Evolutionary conservation across 2,888 invertebrate species (phyloP), one percentile per base, ranked within the genome.

Genomic region (Dryobotodes eremita): DNA sequence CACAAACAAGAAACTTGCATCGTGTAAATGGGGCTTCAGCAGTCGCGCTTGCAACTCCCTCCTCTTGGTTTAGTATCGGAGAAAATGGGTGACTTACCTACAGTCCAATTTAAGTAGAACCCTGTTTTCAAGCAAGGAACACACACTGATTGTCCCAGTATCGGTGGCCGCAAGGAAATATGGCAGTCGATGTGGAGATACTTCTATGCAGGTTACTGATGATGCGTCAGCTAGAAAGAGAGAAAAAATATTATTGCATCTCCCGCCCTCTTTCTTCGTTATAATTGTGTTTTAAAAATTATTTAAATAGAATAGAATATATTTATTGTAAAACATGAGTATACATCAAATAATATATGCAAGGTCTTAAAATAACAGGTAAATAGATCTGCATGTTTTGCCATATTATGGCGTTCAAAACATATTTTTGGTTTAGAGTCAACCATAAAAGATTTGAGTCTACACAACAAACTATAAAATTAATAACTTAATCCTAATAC

Each of bases 61-160:
- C 4, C 10, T 8, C 15, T 42, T 10, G n/a, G 15, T 4, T 2
- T 68, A 26, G 42, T 31, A 20, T 68, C 48, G 26, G 31, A 23
- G 0, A 20, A 20, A 65, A 76, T 26, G 6, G 15, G 0, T 48
- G 8, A 70, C 90, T 89, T 70, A 95, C 96, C 95, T 90, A 80
- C 95, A 94, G 79, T 97, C 96, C 92, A 97, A 82, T 5, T 94
- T 96, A 62, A 96, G 93, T 13, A 96, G 93, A 86, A 96, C 94
- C 80, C 95, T 94, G 8, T 89, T 85, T 20, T 95, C 94, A 0
- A 90, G 61, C 48, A 96, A 57, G 0, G 95, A 95, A 80, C 95
- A 96, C 0, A 97, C 79, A 62, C 92, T 93, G 50, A 97, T 89
- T 26, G 94, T 94, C 10, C 96, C 96, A 31, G 92, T 76, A 23